Base-by-base conservation (phyloP, 2,113 vertebrate species). In the Coturnix japonica region DNA sequence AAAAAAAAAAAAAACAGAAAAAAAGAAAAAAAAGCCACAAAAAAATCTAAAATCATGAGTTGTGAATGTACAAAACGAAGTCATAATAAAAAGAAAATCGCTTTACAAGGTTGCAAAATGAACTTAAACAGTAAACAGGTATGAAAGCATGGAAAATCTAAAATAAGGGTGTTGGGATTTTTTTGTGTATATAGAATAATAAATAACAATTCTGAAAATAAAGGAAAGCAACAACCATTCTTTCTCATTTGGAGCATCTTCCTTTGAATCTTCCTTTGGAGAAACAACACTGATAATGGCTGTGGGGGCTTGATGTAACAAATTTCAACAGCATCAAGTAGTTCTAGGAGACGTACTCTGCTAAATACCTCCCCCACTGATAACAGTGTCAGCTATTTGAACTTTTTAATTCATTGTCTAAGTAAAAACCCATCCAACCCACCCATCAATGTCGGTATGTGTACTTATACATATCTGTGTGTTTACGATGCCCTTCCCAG, bases 11-110 rank as follows among this genome's bases (percentile, higher is more conserved):
- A 74, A 85, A 46, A 77, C 92, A 92, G 92, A 87, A 87, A 95
- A 93, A 53, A 53, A 87, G n/a, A 82, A 94, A 93, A 74, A 85
- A 46, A 77, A 81, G 15, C 74, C 92, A 92, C 94, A 87, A 87
- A 95, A 93, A 53, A 53, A 87, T 87, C 91, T 95, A 93, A 97
- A 96, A 93, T 82, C 66, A 91, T 92, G 63, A 85, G 78, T 73
- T 91, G 94, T 96, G 67, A 94, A 96, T 94, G 93, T 97, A 97
- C 96, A 97, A 97, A 97, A 97, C 89, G 77, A 94, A 91, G 79
- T 95, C n/a, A 92, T 91, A 77, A 91, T 95, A 96, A 96, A 94
- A 96, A 95, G 93, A 94, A 96, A 96, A 87, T 35, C 59, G 82
- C 59, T 97, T 96, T 97, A 96, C 95, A 96, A 92, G 90, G 81